Conservation (phyloP, 2,113 vertebrate species). For the Serilophus lunatus region DNA sequence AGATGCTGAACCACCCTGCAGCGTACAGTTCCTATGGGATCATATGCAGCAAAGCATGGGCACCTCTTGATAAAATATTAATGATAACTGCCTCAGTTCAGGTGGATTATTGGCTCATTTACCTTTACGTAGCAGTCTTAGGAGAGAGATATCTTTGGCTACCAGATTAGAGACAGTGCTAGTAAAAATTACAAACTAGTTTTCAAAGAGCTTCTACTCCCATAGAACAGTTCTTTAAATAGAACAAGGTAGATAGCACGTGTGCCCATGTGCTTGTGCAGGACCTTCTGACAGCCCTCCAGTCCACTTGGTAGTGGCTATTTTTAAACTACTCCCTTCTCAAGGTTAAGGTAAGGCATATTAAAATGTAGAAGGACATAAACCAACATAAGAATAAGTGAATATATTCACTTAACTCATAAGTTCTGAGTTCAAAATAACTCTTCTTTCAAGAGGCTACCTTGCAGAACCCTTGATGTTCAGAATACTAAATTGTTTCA, state of each 20-base stretch:
- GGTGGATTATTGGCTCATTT: neutral
- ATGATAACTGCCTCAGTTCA: neutral
- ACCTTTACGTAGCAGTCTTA: neutral
- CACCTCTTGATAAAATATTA: neutral
- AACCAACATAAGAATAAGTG: neutral
- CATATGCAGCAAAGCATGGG: neutral
- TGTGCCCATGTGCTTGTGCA: neutral
- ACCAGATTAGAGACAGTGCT: neutral
- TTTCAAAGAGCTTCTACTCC: neutral
- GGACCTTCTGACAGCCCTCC: neutral
- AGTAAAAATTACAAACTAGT: neutral
- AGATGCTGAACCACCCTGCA: neutral
- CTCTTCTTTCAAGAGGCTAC: neutral
- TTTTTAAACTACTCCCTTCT: neutral
- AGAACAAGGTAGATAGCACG: neutral
- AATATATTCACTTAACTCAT: neutral
- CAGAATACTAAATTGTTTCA: neutral
- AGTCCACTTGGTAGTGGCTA: neutral
- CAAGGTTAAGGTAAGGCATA: neutral
- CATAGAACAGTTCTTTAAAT: neutral
- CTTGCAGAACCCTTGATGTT: neutral
- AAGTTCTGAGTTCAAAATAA: neutral
- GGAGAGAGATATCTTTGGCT: neutral
- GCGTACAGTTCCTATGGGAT: neutral
- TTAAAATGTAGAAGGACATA: neutral